Evolutionary conservation across 2,797 vertebrate genomes (phyloP).

Genomic region (Syndactyla subalaris): DNA sequence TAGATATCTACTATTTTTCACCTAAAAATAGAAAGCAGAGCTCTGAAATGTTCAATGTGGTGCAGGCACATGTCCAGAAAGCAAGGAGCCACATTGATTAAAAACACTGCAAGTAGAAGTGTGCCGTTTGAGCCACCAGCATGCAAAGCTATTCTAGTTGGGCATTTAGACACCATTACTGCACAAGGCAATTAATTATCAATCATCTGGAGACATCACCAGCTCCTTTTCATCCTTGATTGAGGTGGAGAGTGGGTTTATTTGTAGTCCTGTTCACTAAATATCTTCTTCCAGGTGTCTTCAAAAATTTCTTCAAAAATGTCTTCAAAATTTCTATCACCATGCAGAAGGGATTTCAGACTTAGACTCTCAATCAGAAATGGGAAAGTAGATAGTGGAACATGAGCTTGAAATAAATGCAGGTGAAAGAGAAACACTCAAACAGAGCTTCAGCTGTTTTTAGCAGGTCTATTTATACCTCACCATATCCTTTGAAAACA

Average conservation of each 20-base stretch:
- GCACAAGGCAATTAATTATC: neutral
- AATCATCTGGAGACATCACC: neutral
- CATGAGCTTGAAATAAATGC: conserved; percentile 39
- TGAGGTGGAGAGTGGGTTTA: neutral
- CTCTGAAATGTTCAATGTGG: neutral
- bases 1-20: neutral
- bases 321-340: neutral
- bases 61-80: conserved; percentile 19
- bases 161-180: neutral
- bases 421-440: conserved; percentile 61
- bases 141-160: neutral
- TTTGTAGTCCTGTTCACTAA: neutral
- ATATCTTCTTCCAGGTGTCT: neutral
- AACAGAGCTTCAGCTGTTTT: conserved; percentile 46
- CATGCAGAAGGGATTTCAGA: neutral
- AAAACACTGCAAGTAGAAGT: neutral
- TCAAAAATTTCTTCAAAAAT: neutral
- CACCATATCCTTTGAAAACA: conserved; percentile 64
- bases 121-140: neutral
- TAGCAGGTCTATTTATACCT: conserved; percentile 66
- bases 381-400: neutral
- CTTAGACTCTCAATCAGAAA: neutral
- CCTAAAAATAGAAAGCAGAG: conserved; percentile 34
- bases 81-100: neutral
- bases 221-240: neutral